These are phyloP conservation scores for Microctenopoma steveboyesi DNA, from an alignment of 2,797 vertebrate species.

Conservation along the genomic window DNA sequence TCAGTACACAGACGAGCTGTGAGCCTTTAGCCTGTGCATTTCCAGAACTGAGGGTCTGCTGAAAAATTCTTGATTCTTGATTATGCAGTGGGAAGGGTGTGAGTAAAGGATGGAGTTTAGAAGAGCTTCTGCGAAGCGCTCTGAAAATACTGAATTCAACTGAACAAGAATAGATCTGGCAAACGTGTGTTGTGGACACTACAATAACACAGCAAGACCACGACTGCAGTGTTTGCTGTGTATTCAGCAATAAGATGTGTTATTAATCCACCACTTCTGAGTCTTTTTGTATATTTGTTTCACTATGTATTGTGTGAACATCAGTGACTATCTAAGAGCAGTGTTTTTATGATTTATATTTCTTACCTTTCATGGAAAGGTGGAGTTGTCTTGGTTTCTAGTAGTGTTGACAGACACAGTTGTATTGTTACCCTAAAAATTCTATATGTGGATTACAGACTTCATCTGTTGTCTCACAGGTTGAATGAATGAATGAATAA, in stretches of 20 bases:
- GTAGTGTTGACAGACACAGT: too few relatives aligned
- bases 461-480: too few relatives aligned
- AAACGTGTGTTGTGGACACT: constrained; percentile 51
- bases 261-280: constrained; percentile 18
- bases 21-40: constrained; percentile 28
- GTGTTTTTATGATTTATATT: too few relatives aligned
- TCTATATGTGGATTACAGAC: too few relatives aligned
- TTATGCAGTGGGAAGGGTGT: constrained; percentile 52
- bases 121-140: constrained; percentile 34
- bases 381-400: too few relatives aligned
- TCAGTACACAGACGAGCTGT: constrained; percentile 28
- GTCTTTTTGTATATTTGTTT: not conserved
- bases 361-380: too few relatives aligned
- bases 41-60: constrained; percentile 37
- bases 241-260: constrained; percentile 44
- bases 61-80: constrained; percentile 40
- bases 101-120: constrained; percentile 44
- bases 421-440: too few relatives aligned
- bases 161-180: constrained; percentile 53
- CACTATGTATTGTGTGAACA: constrained; percentile 1
- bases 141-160: constrained; percentile 49
- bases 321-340: too few relatives aligned
- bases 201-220: constrained; percentile 26
- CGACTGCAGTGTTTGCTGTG: constrained; percentile 38
- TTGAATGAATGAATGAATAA: too few relatives aligned